Percentiles rank a stretch among this genome's conserved stretches.
Evolutionary conservation across 2,113 vertebrate species (phyloP).

Genomic region (Ascaphus truei): DNA sequence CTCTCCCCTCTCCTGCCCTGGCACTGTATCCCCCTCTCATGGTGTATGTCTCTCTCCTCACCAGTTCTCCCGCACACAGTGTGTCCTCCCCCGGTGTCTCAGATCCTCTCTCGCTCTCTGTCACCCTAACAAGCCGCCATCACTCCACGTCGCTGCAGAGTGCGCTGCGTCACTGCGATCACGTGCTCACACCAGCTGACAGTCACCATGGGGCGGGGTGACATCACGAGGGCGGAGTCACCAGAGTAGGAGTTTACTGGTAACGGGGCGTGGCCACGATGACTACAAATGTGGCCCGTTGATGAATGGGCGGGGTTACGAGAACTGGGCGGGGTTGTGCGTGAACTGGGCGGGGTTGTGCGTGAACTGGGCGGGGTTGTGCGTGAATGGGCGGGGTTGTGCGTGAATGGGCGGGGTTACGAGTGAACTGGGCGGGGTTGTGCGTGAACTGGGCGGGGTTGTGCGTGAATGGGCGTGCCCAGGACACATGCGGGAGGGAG

Average conservation of each 20-base stretch:
- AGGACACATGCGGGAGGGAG: too few relatives aligned
- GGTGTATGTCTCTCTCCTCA: not conserved
- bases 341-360: not conserved
- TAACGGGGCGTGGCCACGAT: too few relatives aligned
- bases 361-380: too few relatives aligned
- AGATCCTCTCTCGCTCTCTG: not conserved
- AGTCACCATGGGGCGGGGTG: too few relatives aligned
- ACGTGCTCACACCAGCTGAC: not conserved
- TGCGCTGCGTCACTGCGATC: conserved; percentile 24
- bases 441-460: too few relatives aligned
- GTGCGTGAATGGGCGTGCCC: not conserved
- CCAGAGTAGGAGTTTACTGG: too few relatives aligned
- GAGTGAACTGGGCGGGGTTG: not conserved
- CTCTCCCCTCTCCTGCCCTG: not conserved
- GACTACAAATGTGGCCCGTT: not conserved
- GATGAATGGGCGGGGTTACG: not conserved
- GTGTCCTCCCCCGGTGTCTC: not conserved
- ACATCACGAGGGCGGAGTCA: too few relatives aligned
- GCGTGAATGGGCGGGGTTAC: not conserved
- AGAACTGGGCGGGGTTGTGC: not conserved
- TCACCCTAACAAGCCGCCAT: conserved; percentile 28
- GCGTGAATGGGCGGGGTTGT: not conserved
- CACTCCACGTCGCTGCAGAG: conserved; percentile 45
- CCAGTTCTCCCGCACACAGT: not conserved
- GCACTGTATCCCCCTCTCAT: not conserved